Evolutionary conservation across 2,113 vertebrate species (phyloP).

Genomic region (Danio rerio): GRCz12tu NC_133195.1:22870001-22870500

Average conservation of each 20-base stretch:
- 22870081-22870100: slow-evolving; percentile 1
- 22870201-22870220: slow-evolving; percentile 20
- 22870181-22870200: slow-evolving; percentile 5
- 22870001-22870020: slow-evolving; percentile 7
- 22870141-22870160: slow-evolving; percentile 5
- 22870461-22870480: slow-evolving; percentile 97
- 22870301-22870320: neutral
- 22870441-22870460: slow-evolving; percentile 96
- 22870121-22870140: slow-evolving; percentile 48
- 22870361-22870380: slow-evolving; percentile 58
- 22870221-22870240: slow-evolving; percentile 31
- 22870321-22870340: slow-evolving; percentile 2
- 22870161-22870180: slow-evolving; percentile 32
- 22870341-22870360: slow-evolving; percentile 33
- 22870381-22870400: slow-evolving; percentile 97
- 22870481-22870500: slow-evolving; percentile 82
- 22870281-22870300: slow-evolving; percentile 37
- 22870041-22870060: neutral
- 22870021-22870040: neutral
- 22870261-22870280: slow-evolving; percentile 30
- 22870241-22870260: slow-evolving; percentile 24
- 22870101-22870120: slow-evolving; percentile 55
- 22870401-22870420: slow-evolving; percentile 96
- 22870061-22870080: neutral
- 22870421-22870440: slow-evolving; percentile 93